Evolutionary conservation across 2,888 invertebrate species (phyloP).

Genomic region (Drosophila greeni): DNA sequence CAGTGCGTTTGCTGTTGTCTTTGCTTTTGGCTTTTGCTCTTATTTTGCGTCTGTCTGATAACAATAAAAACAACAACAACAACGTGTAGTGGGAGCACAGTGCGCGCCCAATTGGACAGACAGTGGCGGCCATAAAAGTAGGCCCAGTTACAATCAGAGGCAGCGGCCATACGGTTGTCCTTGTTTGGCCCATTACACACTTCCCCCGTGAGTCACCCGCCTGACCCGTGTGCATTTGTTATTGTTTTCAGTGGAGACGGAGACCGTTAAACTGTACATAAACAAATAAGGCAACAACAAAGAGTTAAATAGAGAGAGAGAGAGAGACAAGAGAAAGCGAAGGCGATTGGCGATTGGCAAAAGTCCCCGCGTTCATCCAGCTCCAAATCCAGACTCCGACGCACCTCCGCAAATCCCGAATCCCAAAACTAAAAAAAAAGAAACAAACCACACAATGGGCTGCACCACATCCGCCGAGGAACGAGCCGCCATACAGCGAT

Average conservation of each 20-base stretch:
- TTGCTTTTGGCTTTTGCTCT: slow-evolving; percentile 20
- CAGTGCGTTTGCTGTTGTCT: slow-evolving; percentile 27
- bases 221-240: slow-evolving; percentile 32
- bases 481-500: slow-evolving; percentile 97
- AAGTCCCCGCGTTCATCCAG: slow-evolving; percentile 26
- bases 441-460: slow-evolving; percentile 86
- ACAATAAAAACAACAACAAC: slow-evolving; percentile 50
- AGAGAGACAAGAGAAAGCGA: slow-evolving; percentile 28
- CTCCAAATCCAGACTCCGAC: slow-evolving; percentile 35
- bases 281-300: slow-evolving; percentile 22
- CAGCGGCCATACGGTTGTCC: slow-evolving; percentile 9
- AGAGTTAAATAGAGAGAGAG: slow-evolving; percentile 22
- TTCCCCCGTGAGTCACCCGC: slow-evolving; percentile 25
- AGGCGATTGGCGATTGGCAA: slow-evolving; percentile 30
- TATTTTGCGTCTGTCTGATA: slow-evolving; percentile 33
- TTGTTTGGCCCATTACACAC: slow-evolving; percentile 3
- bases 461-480: slow-evolving; percentile 99
- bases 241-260: slow-evolving; percentile 39
- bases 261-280: slow-evolving; percentile 34
- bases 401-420: slow-evolving; percentile 10
- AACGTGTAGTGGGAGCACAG: slow-evolving; percentile 32
- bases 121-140: slow-evolving; percentile 59
- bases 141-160: slow-evolving; percentile 8
- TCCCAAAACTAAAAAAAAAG: background rate
- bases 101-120: slow-evolving; percentile 56